Evolutionary conservation across 1,140 invertebrate species (phyloP).

Genomic region (Anastrepha obliqua): DNA sequence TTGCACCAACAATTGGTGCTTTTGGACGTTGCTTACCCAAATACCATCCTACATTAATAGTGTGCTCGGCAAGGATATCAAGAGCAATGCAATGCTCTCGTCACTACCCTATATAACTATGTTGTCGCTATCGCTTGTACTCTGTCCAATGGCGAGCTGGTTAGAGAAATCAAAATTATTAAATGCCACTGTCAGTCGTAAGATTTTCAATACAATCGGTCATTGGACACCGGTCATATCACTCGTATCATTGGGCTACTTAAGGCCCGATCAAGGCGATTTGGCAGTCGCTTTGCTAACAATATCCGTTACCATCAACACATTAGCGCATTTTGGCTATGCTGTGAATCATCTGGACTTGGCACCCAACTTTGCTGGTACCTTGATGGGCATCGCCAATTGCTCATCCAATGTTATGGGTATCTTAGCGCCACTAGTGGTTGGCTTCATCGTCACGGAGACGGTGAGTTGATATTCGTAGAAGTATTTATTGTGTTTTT

Average conservation of each 20-base stretch:
- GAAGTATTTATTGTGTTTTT: background rate
- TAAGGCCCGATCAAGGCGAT: conserved; percentile 75
- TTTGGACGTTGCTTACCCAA: conserved; percentile 93
- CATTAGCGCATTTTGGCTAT: conserved; percentile 83
- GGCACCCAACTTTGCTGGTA: conserved; percentile 85
- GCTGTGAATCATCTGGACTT: conserved; percentile 84
- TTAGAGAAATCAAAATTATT: conserved; percentile 54
- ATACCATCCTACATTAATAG: conserved; percentile 93
- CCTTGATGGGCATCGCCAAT: conserved; percentile 83
- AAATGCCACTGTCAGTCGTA: conserved; percentile 75
- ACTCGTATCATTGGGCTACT: conserved; percentile 79
- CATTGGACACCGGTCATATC: conserved; percentile 78
- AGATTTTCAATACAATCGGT: conserved; percentile 82
- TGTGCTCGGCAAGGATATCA: conserved; percentile 87
- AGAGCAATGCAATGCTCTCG: conserved; percentile 82
- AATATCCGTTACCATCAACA: conserved; percentile 85
- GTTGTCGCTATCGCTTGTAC: conserved; percentile 74
- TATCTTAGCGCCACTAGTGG: conserved; percentile 82
- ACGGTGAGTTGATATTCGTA: conserved; percentile 74
- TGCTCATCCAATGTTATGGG: conserved; percentile 83
- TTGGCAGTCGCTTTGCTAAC: conserved; percentile 79
- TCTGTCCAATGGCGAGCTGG: conserved; percentile 69
- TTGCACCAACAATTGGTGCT: conserved; percentile 94
- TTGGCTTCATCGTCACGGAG: conserved; percentile 80
- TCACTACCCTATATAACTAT: conserved; percentile 87